Evolutionary conservation across 1,140 invertebrate genomes (phyloP), one percentile per base, ranked within the genome.

Genomic region (Chironomus tepperi): DNA sequence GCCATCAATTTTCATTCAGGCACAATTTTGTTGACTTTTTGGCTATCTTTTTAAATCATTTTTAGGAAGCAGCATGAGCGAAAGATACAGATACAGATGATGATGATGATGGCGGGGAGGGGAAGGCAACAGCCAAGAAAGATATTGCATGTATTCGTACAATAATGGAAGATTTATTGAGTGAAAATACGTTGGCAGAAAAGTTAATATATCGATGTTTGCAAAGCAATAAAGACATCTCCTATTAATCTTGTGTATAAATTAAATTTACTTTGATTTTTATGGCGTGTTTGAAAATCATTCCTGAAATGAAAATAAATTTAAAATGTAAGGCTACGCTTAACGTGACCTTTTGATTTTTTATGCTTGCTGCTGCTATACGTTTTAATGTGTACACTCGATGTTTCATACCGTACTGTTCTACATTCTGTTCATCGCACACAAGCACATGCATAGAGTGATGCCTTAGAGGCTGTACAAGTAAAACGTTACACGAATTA

Each of bases 221-320:
- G 47, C n/a, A 15, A n/a, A 57, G 47, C 47, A 57, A 57, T 57
- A 57, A 57, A 57, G 47, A 57, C 47, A 57, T 57, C n/a, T 57
- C 47, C 47, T 57, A 57, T 57, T 57, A 57, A 57, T 57, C 47
- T 57, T 57, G 12, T 57, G 47, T 57, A 57, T 57, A 57, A 57
- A 57, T 57, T 57, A 57, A 57, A 57, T 57, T 57, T 57, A n/a
- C 47, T 57, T 57, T 57, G 47, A 57, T 57, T 57, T 47, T 57
- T 57, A 57, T 57, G n/a, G 47, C 47, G 12, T 15, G 43, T n/a
- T 57, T 34, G 24, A 34, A 34, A 34, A 34, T 34, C 24, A 34
- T n/a, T 57, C n/a, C 47, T 57, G n/a, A 57, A 57, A 57, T 12
- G 47, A 57, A 34, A 34, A 34, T 57, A 57, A 57, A 57, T 57